Base-by-base conservation (phyloP, 2,888 invertebrate genomes). In the Acanthoscelides obtectus region DNA sequence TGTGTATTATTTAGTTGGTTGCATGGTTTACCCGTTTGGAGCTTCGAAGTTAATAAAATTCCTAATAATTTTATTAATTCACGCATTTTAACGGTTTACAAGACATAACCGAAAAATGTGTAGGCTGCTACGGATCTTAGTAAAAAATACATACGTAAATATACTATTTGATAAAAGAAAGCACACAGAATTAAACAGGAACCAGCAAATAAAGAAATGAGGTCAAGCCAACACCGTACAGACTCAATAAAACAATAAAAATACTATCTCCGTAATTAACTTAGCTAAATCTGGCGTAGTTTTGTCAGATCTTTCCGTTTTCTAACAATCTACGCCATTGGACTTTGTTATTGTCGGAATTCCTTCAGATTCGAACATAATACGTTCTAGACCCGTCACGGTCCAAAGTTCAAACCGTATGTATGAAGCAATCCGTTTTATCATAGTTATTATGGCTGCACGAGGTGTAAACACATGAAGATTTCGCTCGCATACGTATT, bases 391-490 rank as follows among this genome's bases (percentile, higher is more conserved):
- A 69, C 27, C 22, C 68, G 71, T 73, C 73, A 72, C 25, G 22
- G 73, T 71, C 64, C 73, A 73, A 73, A 73, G 73, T 73, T 65
- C 73, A 69, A 21, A 12, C 22, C 68, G 27, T n/a, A 27, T 25
- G 22, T 68, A 27, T 63, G 19, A 68, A 63, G 25, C 21, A 22
- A 2, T n/a, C 8, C 22, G 69, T 45, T 45, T 19, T 67, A 27
- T 2, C 22, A 69, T 45, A 45, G 6, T 45, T 45, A 45, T 45
- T 45, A 45, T 45, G 45, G 17, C 17, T 45, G 45, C 45, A 45
- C 45, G 17, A 45, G 45, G 5, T 12, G 45, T 45, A 45, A 45
- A 45, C 45, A 45, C 45, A 45, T 12, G 17, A 4, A 1, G 6
- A 12, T 45, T 1, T 45, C 25, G 45, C 45, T 12, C 45, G 8